These are phyloP conservation scores for Phoenicopterus ruber DNA, from an alignment of 2,113 vertebrate genomes.

Conservation along the genomic window DNA sequence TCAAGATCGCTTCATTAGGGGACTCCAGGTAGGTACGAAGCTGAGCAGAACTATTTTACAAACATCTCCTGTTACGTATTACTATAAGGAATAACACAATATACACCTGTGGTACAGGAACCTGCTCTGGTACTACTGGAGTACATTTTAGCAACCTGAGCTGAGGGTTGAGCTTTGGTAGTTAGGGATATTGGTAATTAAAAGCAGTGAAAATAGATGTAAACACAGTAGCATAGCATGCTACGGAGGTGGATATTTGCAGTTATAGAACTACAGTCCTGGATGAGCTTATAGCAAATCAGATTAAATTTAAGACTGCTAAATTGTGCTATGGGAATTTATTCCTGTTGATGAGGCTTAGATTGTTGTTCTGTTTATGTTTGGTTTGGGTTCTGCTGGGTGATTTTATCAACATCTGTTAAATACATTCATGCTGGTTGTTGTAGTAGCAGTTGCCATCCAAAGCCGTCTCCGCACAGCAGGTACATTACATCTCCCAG, in stretches of 20 bases:
- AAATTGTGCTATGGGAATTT: not conserved
- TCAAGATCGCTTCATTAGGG: not conserved
- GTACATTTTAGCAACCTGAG: not conserved
- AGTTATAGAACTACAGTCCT: not conserved
- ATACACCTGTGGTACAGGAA: not conserved
- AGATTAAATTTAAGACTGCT: slow-evolving; percentile 1
- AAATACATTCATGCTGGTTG: not conserved
- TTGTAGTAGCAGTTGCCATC: not conserved
- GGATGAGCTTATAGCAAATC: not conserved
- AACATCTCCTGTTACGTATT: not conserved
- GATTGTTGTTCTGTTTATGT: not conserved
- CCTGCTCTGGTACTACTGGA: not conserved
- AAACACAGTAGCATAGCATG: not conserved
- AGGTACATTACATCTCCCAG: not conserved
- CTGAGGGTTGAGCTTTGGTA: not conserved
- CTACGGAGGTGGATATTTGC: not conserved
- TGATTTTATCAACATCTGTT: not conserved
- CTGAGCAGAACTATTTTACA: not conserved
- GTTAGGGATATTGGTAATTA: not conserved
- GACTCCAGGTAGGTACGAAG: not conserved
- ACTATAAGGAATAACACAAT: not conserved
- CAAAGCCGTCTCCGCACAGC: not conserved
- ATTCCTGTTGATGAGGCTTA: not conserved
- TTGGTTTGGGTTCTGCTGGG: not conserved
- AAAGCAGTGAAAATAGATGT: not conserved